Evolutionary conservation across 2,113 vertebrate species (phyloP).

Genomic region (Triplophysa tibetana): DNA sequence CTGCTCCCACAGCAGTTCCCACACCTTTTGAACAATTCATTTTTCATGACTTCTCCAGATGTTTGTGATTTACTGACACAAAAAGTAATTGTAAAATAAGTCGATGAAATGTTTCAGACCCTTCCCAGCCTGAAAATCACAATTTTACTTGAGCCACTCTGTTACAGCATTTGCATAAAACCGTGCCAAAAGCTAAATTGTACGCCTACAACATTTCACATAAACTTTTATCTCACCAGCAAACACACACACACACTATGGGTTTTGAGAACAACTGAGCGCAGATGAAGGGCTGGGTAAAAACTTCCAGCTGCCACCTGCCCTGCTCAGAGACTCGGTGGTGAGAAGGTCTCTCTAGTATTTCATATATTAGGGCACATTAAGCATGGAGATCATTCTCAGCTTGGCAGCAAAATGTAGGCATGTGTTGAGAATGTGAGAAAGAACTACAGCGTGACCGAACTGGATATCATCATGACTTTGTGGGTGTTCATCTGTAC

Average conservation of each 20-base stretch:
- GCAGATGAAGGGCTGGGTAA: not conserved
- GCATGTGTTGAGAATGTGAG: conserved; percentile 15
- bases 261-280: not conserved
- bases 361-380: conserved; percentile 35
- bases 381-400: conserved; percentile 26
- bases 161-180: too few species aligned
- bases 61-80: not conserved
- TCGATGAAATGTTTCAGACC: too few species aligned
- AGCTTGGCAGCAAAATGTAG: conserved; percentile 22
- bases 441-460: conserved; percentile 24
- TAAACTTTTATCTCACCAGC: too few species aligned
- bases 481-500: conserved; percentile 20
- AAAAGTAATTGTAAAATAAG: too few species aligned
- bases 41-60: not conserved
- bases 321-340: conserved; percentile 12
- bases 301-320: conserved; percentile 46
- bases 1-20: not conserved
- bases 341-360: conserved; percentile 21
- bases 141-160: too few species aligned
- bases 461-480: not conserved
- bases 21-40: too few species aligned
- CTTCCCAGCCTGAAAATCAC: too few species aligned
- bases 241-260: not conserved
- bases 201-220: too few species aligned
- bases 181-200: too few species aligned